Evolutionary conservation across 2,888 invertebrate species (phyloP).

Genomic region (Habrosyne pyritoides): DNA sequence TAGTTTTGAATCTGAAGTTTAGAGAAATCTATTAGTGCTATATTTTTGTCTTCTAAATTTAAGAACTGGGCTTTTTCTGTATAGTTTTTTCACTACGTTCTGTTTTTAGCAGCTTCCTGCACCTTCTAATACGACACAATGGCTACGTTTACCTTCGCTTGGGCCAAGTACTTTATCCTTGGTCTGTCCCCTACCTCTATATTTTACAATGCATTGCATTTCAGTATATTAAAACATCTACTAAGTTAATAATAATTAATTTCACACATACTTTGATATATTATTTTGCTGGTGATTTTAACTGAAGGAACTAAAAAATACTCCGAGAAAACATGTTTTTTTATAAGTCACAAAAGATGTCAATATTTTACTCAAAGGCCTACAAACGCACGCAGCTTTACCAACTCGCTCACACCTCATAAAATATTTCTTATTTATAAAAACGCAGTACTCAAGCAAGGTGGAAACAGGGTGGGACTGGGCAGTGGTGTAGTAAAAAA

Average conservation of each 20-base stretch:
- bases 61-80: too few relatives aligned
- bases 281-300: not conserved
- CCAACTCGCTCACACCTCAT: not conserved
- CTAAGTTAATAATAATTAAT: too few relatives aligned
- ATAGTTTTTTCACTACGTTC: too few relatives aligned
- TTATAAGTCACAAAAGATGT: not conserved
- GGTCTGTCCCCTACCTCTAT: too few relatives aligned
- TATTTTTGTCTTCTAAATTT: too few relatives aligned
- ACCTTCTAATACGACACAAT: too few relatives aligned
- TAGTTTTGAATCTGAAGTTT: not conserved
- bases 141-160: too few relatives aligned
- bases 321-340: not conserved
- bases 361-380: not conserved
- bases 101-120: too few relatives aligned
- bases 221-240: too few relatives aligned
- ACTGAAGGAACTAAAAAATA: not conserved
- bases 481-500: not conserved
- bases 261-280: not conserved
- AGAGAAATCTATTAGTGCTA: too few relatives aligned
- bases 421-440: slow-evolving; percentile 1
- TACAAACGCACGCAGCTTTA: not conserved
- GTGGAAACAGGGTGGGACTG: not conserved
- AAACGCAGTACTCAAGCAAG: slow-evolving; percentile 3
- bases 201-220: too few relatives aligned
- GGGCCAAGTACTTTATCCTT: too few relatives aligned